Evolutionary conservation across 2,888 invertebrate genomes (phyloP).

Genomic region (Eilema griseolum): DNA sequence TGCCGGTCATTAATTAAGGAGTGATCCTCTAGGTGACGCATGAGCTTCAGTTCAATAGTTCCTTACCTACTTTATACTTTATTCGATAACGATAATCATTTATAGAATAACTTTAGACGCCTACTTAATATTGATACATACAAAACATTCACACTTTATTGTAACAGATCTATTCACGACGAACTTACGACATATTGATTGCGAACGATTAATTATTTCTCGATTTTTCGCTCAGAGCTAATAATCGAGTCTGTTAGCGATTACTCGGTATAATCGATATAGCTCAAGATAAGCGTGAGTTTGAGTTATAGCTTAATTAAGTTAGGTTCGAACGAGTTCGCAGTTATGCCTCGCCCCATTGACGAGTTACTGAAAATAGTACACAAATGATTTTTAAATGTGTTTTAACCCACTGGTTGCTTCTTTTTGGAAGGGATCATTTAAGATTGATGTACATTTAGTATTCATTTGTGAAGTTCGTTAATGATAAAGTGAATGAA

Average conservation of each 20-base stretch:
- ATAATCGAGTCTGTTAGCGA: slow-evolving; percentile 37
- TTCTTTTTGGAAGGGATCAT: background rate
- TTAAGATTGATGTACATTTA: background rate
- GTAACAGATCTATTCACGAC: slow-evolving; percentile 8
- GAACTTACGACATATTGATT: slow-evolving; percentile 42
- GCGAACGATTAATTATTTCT: slow-evolving; percentile 46
- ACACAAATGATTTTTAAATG: slow-evolving; percentile 22
- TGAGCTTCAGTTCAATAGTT: too few species aligned
- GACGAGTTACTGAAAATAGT: slow-evolving; percentile 26
- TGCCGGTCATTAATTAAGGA: too few species aligned
- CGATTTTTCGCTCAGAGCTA: slow-evolving; percentile 36
- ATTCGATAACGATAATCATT: background rate
- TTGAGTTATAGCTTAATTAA: slow-evolving; percentile 65
- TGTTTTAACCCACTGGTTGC: background rate
- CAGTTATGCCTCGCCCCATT: slow-evolving; percentile 42
- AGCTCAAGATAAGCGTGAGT: slow-evolving; percentile 58
- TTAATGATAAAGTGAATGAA: background rate
- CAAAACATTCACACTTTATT: slow-evolving; percentile 19
- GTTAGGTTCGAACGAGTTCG: slow-evolving; percentile 39
- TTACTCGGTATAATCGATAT: slow-evolving; percentile 57
- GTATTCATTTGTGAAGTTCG: background rate
- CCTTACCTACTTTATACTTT: background rate
- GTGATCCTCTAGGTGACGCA: too few species aligned
- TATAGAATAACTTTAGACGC: slow-evolving; percentile 7
- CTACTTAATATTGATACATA: slow-evolving; percentile 17